phyloP scores from a whole-genome alignment of 2,113 vertebrate species.

The Fulmarus glacialis region DNA sequence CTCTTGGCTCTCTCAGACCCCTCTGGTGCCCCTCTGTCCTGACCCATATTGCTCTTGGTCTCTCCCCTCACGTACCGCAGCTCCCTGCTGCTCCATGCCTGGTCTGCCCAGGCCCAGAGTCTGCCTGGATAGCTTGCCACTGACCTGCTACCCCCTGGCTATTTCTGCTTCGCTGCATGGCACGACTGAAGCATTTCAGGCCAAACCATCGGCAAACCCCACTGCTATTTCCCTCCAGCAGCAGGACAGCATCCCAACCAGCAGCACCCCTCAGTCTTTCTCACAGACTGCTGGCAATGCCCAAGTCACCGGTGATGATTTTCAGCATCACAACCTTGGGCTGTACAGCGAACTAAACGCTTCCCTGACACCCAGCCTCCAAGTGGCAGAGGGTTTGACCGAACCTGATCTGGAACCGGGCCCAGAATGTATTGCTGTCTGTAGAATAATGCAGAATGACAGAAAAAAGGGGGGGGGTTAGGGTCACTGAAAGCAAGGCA shows the following conservation, averaged over 20 bases:
- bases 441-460: neutral
- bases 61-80: neutral
- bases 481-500: neutral
- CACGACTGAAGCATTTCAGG: neutral
- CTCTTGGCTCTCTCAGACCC: neutral
- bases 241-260: neutral
- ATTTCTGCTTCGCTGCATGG: neutral
- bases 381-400: neutral
- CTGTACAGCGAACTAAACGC: rapidly evolving
- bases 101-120: neutral
- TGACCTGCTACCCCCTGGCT: neutral
- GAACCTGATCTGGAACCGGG: neutral
- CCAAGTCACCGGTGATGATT: neutral
- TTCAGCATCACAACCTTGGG: neutral
- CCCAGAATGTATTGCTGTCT: neutral
- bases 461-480: neutral
- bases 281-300: neutral
- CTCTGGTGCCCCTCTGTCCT: neutral
- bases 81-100: neutral
- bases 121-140: neutral
- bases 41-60: neutral
- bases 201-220: neutral
- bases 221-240: neutral
- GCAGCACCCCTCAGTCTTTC: neutral
- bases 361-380: neutral